Conservation (phyloP, 2,113 vertebrate species). For the Oxygymnocypris stewartii region DNA sequence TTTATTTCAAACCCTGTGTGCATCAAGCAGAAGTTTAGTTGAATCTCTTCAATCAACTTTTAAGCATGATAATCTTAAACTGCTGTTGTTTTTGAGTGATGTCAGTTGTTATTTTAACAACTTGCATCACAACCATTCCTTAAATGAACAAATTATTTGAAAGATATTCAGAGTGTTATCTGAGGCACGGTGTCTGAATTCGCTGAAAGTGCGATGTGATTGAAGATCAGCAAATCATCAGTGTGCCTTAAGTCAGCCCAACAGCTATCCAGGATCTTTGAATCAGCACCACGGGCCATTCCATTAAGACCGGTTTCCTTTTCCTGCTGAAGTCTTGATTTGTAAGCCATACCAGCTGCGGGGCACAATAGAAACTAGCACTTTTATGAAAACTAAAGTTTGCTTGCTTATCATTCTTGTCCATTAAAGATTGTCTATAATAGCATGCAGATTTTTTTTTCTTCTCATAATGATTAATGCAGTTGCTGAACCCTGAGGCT, state of each 20-base stretch:
- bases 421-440: not conserved
- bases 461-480: not conserved
- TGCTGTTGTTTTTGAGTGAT: not conserved
- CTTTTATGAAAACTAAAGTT: not conserved
- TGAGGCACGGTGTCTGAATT: not conserved
- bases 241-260: not conserved
- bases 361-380: not conserved
- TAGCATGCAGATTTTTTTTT: not conserved
- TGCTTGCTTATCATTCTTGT: not conserved
- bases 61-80: not conserved
- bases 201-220: not conserved
- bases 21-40: not conserved
- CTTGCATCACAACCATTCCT: not conserved
- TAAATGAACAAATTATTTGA: not conserved
- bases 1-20: not conserved
- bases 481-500: not conserved
- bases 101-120: not conserved
- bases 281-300: constrained; percentile 26
- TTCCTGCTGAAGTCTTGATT: not conserved
- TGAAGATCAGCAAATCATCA: not conserved
- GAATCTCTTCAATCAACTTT: not conserved
- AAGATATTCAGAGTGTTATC: not conserved
- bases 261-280: not conserved
- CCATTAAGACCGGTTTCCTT: not conserved
- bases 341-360: not conserved